A percentile compares a stretch with the other conserved stretches of the same genome.
Evolutionary conservation across 2,888 invertebrate species (phyloP).

Genomic region (Frankliniella fusca): DNA sequence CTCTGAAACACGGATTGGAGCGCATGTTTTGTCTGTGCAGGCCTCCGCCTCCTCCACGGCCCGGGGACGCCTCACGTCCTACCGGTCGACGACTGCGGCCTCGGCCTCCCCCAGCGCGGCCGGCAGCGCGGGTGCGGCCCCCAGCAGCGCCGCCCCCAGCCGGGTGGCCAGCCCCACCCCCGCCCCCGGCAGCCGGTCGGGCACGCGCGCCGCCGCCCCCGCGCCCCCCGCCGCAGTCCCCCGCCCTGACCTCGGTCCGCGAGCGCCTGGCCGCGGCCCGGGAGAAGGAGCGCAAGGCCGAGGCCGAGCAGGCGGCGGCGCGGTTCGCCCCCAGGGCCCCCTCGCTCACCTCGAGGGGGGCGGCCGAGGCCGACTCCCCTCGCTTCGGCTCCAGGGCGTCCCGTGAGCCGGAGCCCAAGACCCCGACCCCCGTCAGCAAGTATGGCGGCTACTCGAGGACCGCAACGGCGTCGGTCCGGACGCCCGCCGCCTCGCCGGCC

Average conservation of each 20-base stretch:
- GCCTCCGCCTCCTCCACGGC: neutral
- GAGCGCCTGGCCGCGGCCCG: conserved; percentile 33
- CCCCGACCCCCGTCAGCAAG: conserved; percentile 6
- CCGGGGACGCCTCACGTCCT: conserved; percentile 29
- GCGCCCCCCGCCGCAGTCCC: conserved; percentile 10
- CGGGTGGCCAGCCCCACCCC: neutral
- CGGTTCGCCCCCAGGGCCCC: conserved; percentile 20
- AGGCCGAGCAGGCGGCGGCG: conserved; percentile 30
- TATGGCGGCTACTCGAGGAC: conserved; percentile 27
- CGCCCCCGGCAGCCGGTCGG: neutral
- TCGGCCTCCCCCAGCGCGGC: conserved; percentile 28
- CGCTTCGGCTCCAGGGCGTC: conserved; percentile 30
- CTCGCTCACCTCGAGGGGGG: neutral
- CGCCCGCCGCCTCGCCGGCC: neutral
- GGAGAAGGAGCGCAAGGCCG: conserved; percentile 28
- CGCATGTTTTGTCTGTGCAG: too few species aligned
- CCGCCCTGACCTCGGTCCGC: conserved; percentile 31
- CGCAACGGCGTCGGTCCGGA: neutral
- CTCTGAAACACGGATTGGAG: too few species aligned
- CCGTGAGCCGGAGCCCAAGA: conserved; percentile 25
- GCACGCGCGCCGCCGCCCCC: neutral
- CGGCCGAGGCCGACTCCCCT: conserved; percentile 14
- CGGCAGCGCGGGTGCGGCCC: conserved; percentile 29
- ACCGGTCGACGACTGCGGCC: conserved; percentile 29
- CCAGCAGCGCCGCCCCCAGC: neutral